These are phyloP conservation scores for Tonatia bakeri DNA, from an alignment of 2,113 vertebrate species.

Conservation along the genomic window DNA sequence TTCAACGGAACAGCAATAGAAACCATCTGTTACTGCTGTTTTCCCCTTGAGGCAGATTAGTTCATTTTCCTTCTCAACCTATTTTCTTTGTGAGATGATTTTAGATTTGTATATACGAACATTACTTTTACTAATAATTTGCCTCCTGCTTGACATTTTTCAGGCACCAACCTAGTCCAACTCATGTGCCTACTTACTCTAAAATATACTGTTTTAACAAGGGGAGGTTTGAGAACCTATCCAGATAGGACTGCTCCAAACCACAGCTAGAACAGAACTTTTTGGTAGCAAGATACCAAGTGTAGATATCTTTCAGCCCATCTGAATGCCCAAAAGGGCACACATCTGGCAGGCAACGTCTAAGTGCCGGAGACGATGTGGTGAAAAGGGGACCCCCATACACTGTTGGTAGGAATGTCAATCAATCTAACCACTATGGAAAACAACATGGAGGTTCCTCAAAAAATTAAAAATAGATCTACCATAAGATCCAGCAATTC, in stretches of 20 bases:
- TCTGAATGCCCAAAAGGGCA: neutral
- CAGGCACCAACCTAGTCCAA: neutral
- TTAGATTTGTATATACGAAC: neutral
- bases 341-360: neutral
- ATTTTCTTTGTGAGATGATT: neutral
- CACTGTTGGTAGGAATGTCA: neutral
- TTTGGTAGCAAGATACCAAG: neutral
- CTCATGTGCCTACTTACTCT: neutral
- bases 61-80: constrained; percentile 7
- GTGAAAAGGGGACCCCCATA: neutral
- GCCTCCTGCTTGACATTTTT: neutral
- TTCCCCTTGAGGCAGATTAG: constrained; percentile 2
- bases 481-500: neutral
- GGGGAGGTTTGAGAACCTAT: neutral
- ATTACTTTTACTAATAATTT: neutral
- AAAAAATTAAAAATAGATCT: neutral
- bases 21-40: neutral
- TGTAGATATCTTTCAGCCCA: neutral
- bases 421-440: neutral
- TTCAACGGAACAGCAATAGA: constrained; percentile 7
- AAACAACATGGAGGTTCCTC: neutral
- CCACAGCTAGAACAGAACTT: neutral
- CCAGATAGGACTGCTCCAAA: neutral
- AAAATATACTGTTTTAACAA: neutral
- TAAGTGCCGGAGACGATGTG: neutral